These are phyloP conservation scores for Nettapus auritus DNA, from an alignment of 2,113 vertebrate genomes.

Conservation along the genomic window DNA sequence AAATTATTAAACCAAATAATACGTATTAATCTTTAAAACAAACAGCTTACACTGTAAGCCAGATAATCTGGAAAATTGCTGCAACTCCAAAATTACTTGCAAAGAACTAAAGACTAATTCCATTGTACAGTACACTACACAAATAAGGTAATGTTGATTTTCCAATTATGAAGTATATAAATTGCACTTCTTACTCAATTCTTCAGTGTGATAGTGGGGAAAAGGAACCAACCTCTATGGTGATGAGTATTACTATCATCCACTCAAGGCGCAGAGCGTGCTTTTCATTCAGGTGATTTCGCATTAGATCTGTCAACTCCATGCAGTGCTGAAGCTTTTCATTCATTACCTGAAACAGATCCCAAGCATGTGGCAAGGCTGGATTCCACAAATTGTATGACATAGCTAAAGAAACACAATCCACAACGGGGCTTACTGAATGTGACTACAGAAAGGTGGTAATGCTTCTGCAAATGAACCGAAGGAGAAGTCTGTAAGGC, in stretches of 20 bases:
- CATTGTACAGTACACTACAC: neutral
- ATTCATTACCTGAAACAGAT: slow-evolving; percentile 88
- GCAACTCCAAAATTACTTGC: neutral
- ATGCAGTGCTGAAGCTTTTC: slow-evolving; percentile 97
- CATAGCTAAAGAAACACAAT: neutral
- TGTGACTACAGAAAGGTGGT: neutral
- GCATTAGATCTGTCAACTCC: slow-evolving; percentile 94
- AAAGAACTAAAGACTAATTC: neutral
- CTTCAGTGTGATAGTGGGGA: neutral
- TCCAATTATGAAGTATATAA: neutral
- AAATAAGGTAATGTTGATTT: neutral
- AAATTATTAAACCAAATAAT: neutral
- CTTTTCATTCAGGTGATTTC: slow-evolving; percentile 94
- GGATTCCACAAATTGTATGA: neutral
- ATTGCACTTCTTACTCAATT: neutral
- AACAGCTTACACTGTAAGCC: neutral
- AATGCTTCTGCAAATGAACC: neutral
- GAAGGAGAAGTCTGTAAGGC: neutral
- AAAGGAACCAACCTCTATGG: slow-evolving; percentile 87
- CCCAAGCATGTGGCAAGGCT: neutral
- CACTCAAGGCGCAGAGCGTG: slow-evolving; percentile 92
- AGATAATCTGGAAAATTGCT: neutral
- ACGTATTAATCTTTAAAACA: neutral
- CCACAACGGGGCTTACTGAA: neutral
- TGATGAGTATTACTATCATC: slow-evolving; percentile 98